Conservation (phyloP, 2,888 invertebrate species). For the Cerceris rybyensis region DNA sequence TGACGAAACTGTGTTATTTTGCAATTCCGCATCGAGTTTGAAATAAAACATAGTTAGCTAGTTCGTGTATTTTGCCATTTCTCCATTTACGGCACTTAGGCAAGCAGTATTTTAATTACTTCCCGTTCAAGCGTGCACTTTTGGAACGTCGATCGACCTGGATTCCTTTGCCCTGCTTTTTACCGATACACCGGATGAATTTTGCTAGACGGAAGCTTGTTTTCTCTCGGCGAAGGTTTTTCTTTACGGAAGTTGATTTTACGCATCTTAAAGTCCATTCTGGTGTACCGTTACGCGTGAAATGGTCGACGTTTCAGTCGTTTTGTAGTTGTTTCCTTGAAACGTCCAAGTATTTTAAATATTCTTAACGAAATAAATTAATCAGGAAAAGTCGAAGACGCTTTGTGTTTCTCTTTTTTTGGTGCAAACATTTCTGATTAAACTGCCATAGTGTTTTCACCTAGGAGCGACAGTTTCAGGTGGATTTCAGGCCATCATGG, state of each 20-base stretch:
- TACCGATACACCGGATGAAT: slow-evolving; percentile 26
- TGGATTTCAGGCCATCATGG: no score
- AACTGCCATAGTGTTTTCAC: no score
- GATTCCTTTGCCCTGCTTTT: slow-evolving; percentile 29
- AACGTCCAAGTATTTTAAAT: no score
- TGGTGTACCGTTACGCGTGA: not conserved
- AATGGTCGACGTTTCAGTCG: no score
- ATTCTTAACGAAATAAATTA: no score
- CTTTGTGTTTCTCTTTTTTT: no score
- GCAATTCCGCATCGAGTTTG: slow-evolving; percentile 5
- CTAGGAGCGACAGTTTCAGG: no score
- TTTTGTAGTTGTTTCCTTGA: no score
- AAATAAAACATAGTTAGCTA: no score
- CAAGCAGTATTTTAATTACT: slow-evolving; percentile 48
- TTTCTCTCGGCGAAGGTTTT: slow-evolving; percentile 37
- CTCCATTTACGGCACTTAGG: slow-evolving; percentile 27
- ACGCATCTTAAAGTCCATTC: slow-evolving; percentile 22
- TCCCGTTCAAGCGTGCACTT: slow-evolving; percentile 36
- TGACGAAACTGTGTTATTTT: not conserved
- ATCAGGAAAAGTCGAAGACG: no score
- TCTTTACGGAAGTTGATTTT: slow-evolving; percentile 26
- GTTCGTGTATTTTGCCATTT: slow-evolving; percentile 20
- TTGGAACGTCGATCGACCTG: slow-evolving; percentile 33
- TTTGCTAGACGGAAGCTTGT: slow-evolving; percentile 42
- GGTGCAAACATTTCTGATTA: no score